phyloP scores from a whole-genome alignment of 2,113 vertebrate species.

The Mastomys coucha region DNA sequence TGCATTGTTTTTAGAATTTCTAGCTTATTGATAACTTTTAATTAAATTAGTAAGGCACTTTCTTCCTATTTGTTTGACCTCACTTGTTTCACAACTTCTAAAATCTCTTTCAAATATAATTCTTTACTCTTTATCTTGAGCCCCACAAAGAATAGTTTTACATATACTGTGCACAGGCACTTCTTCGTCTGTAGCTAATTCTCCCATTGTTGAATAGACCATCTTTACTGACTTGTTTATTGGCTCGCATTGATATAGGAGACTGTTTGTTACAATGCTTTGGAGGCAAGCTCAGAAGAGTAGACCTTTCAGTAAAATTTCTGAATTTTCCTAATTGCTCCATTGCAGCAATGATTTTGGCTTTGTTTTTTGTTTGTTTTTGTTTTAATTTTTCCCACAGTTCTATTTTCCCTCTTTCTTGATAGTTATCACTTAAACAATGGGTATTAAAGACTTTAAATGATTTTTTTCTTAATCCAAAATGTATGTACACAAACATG shows the following conservation, averaged over 20 bases:
- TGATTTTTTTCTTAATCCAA: not conserved
- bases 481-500: not conserved
- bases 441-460: not conserved
- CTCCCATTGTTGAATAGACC: rapidly evolving
- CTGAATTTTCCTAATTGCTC: not conserved
- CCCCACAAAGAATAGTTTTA: not conserved
- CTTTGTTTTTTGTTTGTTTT: not conserved
- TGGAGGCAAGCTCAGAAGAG: not conserved
- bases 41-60: not conserved
- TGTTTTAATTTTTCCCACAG: not conserved
- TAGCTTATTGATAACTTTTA: not conserved
- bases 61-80: not conserved
- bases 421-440: not conserved
- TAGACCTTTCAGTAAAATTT: not conserved
- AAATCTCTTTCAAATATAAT: not conserved
- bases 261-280: not conserved
- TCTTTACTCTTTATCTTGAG: not conserved
- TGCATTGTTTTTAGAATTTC: not conserved
- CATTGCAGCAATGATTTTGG: not conserved
- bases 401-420: not conserved
- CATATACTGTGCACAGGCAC: not conserved
- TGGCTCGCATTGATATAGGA: not conserved
- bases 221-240: not conserved
- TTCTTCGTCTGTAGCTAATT: not conserved
- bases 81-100: not conserved